Evolutionary conservation across 2,888 invertebrate species (phyloP).

Genomic region (Cerastis rubricosa): DNA sequence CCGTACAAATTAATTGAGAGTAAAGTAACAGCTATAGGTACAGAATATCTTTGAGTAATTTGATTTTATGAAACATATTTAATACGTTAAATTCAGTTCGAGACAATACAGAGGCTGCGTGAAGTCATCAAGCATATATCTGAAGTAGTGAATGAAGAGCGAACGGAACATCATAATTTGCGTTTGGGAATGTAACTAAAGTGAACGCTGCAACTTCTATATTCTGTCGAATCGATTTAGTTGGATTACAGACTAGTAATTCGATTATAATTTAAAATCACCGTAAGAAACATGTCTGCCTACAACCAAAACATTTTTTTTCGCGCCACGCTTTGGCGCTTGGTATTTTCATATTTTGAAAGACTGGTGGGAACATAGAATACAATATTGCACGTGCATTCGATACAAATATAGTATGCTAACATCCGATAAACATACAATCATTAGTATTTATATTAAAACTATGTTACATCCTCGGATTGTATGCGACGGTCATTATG

Average conservation of each 20-base stretch:
- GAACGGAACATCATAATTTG: constrained; percentile 18
- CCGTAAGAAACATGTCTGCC: constrained; percentile 42
- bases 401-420: constrained; percentile 67
- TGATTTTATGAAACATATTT: constrained; percentile 62
- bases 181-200: constrained; percentile 55
- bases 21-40: constrained; percentile 63
- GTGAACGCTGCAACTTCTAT: constrained; percentile 43
- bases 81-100: constrained; percentile 56
- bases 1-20: constrained; percentile 66
- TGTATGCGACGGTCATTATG: constrained; percentile 49
- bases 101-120: constrained; percentile 48
- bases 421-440: constrained; percentile 63
- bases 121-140: constrained; percentile 18
- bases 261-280: constrained; percentile 62
- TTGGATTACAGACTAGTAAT: constrained; percentile 61
- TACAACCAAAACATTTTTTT: constrained; percentile 53
- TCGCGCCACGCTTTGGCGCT: constrained; percentile 26
- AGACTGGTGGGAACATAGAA: constrained; percentile 64
- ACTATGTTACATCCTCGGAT: constrained; percentile 65
- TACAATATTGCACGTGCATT: constrained; percentile 68
- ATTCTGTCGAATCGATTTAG: constrained; percentile 52
- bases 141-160: constrained; percentile 10
- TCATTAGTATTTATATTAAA: constrained; percentile 60
- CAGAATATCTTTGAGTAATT: constrained; percentile 64
- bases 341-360: constrained; percentile 48